Conservation (phyloP, 2,797 vertebrate species). For the Sparus aurata region DNA sequence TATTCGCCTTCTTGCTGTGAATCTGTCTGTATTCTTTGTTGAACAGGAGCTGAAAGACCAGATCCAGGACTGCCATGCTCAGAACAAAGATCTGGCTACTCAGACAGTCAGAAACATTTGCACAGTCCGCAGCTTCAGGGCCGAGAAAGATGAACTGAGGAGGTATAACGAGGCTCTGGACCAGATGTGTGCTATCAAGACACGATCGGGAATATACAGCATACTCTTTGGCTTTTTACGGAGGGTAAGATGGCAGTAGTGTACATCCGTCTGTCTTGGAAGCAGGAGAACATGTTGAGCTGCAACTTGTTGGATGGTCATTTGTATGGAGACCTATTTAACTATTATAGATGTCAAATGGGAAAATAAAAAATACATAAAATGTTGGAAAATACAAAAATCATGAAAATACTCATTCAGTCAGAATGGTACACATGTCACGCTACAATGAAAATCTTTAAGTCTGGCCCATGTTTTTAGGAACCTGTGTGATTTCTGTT, state of each 20-base stretch:
- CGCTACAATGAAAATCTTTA: not conserved
- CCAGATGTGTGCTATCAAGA: slow-evolving; percentile 74
- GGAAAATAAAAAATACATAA: no score
- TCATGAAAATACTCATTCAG: no score
- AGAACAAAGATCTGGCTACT: slow-evolving; percentile 81
- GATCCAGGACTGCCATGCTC: slow-evolving; percentile 87
- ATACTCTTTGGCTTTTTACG: slow-evolving; percentile 70
- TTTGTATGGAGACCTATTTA: no score
- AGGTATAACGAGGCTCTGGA: slow-evolving; percentile 81
- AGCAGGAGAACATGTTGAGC: not conserved
- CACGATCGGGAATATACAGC: slow-evolving; percentile 72
- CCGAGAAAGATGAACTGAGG: slow-evolving; percentile 80
- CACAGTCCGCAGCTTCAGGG: slow-evolving; percentile 88
- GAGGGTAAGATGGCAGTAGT: slow-evolving; percentile 77
- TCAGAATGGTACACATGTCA: not conserved
- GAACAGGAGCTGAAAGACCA: slow-evolving; percentile 83
- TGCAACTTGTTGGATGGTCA: not conserved
- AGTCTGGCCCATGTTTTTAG: no score
- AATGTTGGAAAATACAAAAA: no score
- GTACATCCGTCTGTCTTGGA: not conserved
- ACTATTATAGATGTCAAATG: not conserved
- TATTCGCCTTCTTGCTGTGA: not conserved
- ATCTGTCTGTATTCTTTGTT: not conserved
- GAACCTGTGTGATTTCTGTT: not conserved
- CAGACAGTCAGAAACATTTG: slow-evolving; percentile 82